Evolutionary conservation across 2,797 vertebrate genomes (phyloP).

Genomic region (Chelidonichthys spinosus): DNA sequence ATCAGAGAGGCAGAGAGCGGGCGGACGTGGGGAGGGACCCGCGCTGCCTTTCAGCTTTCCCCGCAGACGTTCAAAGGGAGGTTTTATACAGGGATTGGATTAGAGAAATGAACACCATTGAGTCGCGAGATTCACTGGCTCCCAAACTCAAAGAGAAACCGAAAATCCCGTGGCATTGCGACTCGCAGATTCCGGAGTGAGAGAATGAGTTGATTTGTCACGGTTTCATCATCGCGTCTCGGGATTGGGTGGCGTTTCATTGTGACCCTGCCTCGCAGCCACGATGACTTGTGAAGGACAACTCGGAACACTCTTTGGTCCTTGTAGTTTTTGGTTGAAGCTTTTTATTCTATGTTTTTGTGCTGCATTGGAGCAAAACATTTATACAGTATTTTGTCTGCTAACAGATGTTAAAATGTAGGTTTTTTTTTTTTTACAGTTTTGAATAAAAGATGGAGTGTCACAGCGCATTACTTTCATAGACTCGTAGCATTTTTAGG

Average conservation of each 20-base stretch:
- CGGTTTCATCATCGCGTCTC: conserved; percentile 75
- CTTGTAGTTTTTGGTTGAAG: conserved; percentile 19
- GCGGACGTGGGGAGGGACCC: conserved; percentile 45
- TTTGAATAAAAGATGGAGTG: conserved; percentile 65
- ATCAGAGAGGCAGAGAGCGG: conserved; percentile 65
- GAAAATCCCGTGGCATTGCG: conserved; percentile 67
- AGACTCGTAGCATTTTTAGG: conserved; percentile 33
- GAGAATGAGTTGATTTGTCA: conserved; percentile 79
- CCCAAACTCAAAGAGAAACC: conserved; percentile 73
- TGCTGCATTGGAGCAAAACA: conserved; percentile 17
- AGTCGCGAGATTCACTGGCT: conserved; percentile 71
- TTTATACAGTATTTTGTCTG: conserved; percentile 24
- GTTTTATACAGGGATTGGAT: conserved; percentile 79
- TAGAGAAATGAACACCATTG: conserved; percentile 81
- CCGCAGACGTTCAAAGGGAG: conserved; percentile 76
- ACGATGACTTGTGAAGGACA: conserved; percentile 64
- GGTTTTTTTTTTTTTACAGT: conserved; percentile 1
- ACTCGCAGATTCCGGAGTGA: conserved; percentile 60
- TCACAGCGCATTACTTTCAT: conserved; percentile 50
- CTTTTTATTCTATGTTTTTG: conserved; percentile 3
- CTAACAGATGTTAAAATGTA: conserved; percentile 27
- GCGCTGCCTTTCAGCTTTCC: conserved; percentile 70
- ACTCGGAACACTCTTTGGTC: conserved; percentile 28
- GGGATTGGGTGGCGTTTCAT: conserved; percentile 65
- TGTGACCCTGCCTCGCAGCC: conserved; percentile 63